phyloP scores from a whole-genome alignment of 2,888 invertebrate genomes.

The Eupelmus urozonus region DNA sequence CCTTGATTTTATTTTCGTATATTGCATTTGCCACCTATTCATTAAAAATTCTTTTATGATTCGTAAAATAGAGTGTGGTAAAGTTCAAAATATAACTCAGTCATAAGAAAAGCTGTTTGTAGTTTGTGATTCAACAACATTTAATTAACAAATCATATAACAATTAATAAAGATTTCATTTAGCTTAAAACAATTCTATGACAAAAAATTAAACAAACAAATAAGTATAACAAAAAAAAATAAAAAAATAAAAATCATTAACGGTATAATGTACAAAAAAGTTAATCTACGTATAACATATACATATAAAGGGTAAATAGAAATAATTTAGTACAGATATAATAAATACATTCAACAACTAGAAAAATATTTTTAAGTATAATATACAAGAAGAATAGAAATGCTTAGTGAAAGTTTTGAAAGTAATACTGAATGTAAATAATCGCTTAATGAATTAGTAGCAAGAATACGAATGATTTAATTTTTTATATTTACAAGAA shows the following conservation, averaged over 20 bases:
- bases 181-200: background rate
- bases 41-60: slow-evolving; percentile 51
- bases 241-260: slow-evolving; percentile 34
- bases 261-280: slow-evolving; percentile 21
- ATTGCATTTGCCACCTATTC: slow-evolving; percentile 78
- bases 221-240: slow-evolving; percentile 10
- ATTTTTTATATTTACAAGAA: background rate
- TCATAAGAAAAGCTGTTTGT: slow-evolving; percentile 16
- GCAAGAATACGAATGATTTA: slow-evolving; percentile 18
- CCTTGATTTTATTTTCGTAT: slow-evolving; percentile 78
- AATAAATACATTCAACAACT: background rate
- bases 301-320: background rate
- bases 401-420: background rate
- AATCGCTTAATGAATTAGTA: background rate
- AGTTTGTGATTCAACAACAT: slow-evolving; percentile 5
- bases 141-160: slow-evolving; percentile 41
- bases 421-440: slow-evolving; percentile 14
- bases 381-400: background rate
- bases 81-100: slow-evolving; percentile 3
- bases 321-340: slow-evolving; percentile 10
- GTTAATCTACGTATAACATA: background rate
- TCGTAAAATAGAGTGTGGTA: background rate
- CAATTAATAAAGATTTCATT: background rate
- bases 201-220: background rate
- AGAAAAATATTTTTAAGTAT: background rate